These are phyloP conservation scores for Campoletis sonorensis DNA, from an alignment of 1,140 invertebrate genomes.

Conservation along the genomic window DNA sequence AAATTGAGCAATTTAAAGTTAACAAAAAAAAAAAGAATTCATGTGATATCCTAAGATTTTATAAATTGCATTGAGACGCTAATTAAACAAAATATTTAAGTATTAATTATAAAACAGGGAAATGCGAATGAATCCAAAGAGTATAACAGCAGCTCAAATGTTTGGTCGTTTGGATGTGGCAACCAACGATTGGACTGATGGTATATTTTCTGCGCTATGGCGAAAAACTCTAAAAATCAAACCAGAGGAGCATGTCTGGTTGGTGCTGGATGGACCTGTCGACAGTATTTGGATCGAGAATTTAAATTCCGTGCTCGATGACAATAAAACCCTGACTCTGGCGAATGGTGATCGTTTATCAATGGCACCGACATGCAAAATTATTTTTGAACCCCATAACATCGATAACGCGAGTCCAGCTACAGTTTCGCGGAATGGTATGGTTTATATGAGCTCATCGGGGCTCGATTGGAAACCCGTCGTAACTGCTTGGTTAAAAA, in stretches of 20 bases:
- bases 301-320: constrained; percentile 96
- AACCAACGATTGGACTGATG: constrained; percentile 99
- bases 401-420: constrained; percentile 98
- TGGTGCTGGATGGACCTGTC: constrained; percentile 96
- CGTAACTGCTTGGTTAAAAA: constrained; percentile 89
- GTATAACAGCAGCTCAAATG: constrained; percentile 98
- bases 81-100: constrained; percentile 9
- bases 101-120: constrained; percentile 79
- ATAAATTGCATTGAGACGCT: background rate
- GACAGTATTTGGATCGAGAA: constrained; percentile 99
- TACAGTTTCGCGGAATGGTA: constrained; percentile 96
- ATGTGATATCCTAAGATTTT: too few species aligned
- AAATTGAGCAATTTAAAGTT: too few species aligned
- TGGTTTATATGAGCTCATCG: constrained; percentile 99
- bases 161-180: constrained; percentile 96
- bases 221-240: constrained; percentile 94
- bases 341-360: constrained; percentile 95
- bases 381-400: constrained; percentile 97
- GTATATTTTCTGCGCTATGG: constrained; percentile 98
- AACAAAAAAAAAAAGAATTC: too few species aligned
- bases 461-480: constrained; percentile 94
- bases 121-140: constrained; percentile 99
- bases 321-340: constrained; percentile 95
- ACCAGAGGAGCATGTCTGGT: constrained; percentile 91
- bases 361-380: constrained; percentile 95